Evolutionary conservation across 2,113 vertebrate species (phyloP).

Genomic region (Ginglymostoma cirratum): DNA sequence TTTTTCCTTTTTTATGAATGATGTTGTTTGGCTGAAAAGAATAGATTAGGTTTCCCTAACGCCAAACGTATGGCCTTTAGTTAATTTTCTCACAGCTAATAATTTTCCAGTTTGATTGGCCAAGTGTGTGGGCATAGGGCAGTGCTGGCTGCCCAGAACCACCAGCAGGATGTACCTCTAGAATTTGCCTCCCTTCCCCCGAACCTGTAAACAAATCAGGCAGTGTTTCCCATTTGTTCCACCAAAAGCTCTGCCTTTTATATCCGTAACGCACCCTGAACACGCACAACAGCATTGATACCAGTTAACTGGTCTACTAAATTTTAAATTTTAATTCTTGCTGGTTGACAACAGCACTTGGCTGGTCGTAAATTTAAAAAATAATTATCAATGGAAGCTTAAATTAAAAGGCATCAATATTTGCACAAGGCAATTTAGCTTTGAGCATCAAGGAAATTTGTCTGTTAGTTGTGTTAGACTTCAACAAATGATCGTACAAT

Average conservation of each 20-base stretch:
- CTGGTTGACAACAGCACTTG: background rate
- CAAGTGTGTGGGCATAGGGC: background rate
- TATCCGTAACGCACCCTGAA: background rate
- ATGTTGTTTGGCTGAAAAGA: background rate
- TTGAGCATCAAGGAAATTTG: background rate
- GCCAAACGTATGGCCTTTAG: background rate
- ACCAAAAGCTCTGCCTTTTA: too few species aligned
- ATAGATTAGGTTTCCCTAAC: background rate
- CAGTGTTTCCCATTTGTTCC: too few species aligned
- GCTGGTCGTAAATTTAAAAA: background rate
- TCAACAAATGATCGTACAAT: conserved; percentile 5
- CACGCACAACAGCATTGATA: background rate
- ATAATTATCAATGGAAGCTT: background rate
- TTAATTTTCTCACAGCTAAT: background rate
- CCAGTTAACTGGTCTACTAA: background rate
- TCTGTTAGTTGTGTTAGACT: conserved; percentile 14
- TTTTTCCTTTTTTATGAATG: background rate
- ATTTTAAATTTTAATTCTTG: background rate
- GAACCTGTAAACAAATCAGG: too few species aligned
- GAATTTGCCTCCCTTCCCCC: too few species aligned
- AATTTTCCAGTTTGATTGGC: background rate
- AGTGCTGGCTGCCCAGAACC: too few species aligned
- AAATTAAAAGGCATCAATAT: conserved; percentile 8
- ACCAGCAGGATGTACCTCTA: too few species aligned
- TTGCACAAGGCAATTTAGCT: background rate